A percentile compares a stretch with the other conserved stretches of the same genome.
These are phyloP conservation scores for Mus caroli DNA, from an alignment of 2,797 vertebrate genomes.

Conservation along the genomic window DNA sequence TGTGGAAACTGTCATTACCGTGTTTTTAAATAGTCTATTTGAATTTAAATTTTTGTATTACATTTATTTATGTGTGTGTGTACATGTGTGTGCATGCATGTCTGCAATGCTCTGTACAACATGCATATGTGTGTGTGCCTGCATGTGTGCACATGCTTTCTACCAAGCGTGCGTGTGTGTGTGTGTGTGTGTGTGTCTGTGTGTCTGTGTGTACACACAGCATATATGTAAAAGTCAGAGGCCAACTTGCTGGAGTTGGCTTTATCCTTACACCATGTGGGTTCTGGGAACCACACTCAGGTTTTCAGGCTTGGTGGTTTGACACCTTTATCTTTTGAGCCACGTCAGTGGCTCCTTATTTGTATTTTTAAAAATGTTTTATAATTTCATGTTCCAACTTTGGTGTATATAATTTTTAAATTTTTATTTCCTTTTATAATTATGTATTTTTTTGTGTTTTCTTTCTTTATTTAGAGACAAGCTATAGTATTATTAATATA, in stretches of 20 bases:
- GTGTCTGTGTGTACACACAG: neutral
- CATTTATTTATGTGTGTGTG: neutral
- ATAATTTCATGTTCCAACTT: neutral
- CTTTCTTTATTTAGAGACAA: neutral
- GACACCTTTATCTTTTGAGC: neutral
- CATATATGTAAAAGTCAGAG: neutral
- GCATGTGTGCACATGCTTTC: neutral
- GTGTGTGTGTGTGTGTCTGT: neutral
- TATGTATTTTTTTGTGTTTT: neutral
- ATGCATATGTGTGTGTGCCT: neutral
- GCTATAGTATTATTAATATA: neutral
- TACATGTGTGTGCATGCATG: neutral
- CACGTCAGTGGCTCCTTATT: neutral
- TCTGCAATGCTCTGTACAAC: too few relatives aligned
- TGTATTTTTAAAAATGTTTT: neutral
- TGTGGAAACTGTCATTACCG: neutral
- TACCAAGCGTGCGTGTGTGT: neutral
- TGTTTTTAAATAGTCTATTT: neutral
- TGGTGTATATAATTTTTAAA: neutral
- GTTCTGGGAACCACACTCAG: neutral
- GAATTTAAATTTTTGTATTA: neutral
- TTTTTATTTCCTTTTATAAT: neutral
- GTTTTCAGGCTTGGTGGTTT: neutral
- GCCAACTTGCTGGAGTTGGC: neutral
- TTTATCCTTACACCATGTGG: neutral